Evolutionary conservation across 2,113 vertebrate genomes (phyloP).

Genomic region (Chloropsis hardwickii): DNA sequence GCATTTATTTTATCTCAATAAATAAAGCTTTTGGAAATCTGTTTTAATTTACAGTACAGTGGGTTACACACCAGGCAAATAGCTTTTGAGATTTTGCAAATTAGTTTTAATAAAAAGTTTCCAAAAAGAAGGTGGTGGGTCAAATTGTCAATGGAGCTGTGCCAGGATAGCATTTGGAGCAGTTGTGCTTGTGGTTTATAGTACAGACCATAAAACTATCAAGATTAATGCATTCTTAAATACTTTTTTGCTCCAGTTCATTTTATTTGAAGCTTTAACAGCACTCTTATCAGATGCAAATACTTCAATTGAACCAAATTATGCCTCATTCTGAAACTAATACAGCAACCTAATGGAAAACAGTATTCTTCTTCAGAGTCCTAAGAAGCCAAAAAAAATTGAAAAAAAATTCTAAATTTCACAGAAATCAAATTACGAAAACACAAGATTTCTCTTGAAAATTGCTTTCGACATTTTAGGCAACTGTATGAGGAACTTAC

Average conservation of each 20-base stretch:
- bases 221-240: background rate
- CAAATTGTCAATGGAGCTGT: background rate
- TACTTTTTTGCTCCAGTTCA: background rate
- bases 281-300: background rate
- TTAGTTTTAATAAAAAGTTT: background rate
- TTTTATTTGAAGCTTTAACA: background rate
- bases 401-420: background rate
- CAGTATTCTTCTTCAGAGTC: fast-evolving
- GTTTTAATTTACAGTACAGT: background rate
- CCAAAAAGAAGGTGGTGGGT: background rate
- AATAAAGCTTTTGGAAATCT: background rate
- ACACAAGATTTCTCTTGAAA: background rate
- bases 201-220: background rate
- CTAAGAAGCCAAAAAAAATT: background rate
- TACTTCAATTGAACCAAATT: background rate
- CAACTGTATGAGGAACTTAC: background rate
- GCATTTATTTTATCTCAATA: background rate
- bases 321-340: background rate
- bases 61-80: background rate
- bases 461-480: background rate
- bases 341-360: background rate
- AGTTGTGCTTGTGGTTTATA: background rate
- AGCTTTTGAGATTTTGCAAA: background rate
- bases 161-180: background rate
- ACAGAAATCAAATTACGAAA: background rate